phyloP scores from a whole-genome alignment of 1,140 invertebrate genomes.

The Radopholus similis region DNA sequence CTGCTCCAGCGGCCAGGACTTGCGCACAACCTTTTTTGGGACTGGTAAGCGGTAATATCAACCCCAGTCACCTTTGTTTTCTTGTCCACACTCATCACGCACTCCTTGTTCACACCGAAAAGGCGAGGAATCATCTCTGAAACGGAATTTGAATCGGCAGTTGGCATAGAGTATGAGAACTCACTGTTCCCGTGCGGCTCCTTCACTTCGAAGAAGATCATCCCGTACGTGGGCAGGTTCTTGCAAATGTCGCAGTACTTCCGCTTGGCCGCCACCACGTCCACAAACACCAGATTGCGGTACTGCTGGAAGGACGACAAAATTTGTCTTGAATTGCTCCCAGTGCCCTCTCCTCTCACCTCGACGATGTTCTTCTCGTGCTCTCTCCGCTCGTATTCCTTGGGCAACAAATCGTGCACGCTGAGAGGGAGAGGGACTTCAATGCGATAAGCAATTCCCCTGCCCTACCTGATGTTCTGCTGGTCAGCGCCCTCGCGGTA shows the following conservation, averaged over 20 bases:
- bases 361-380: slow-evolving; percentile 80
- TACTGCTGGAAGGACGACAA: too few relatives aligned
- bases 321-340: too few relatives aligned
- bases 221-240: slow-evolving; percentile 89
- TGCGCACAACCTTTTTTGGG: slow-evolving; percentile 59
- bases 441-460: background rate
- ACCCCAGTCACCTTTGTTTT: slow-evolving; percentile 97
- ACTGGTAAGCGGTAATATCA: too few relatives aligned
- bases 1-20: slow-evolving; percentile 82
- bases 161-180: background rate
- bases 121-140: slow-evolving; percentile 86
- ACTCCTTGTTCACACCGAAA: slow-evolving; percentile 95
- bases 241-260: slow-evolving; percentile 72
- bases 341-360: too few relatives aligned
- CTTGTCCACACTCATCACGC: slow-evolving; percentile 88
- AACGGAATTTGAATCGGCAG: background rate
- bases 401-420: slow-evolving; percentile 88
- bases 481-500: slow-evolving; percentile 14
- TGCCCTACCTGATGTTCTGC: background rate
- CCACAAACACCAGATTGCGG: slow-evolving; percentile 10
- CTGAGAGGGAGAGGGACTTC: slow-evolving; percentile 13
- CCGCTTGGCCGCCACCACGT: slow-evolving; percentile 14
- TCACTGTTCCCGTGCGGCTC: slow-evolving; percentile 84
- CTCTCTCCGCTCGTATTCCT: slow-evolving; percentile 82
- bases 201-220: slow-evolving; percentile 96